Conservation (phyloP, 2,888 invertebrate species). For the Harmothoe impar region DNA sequence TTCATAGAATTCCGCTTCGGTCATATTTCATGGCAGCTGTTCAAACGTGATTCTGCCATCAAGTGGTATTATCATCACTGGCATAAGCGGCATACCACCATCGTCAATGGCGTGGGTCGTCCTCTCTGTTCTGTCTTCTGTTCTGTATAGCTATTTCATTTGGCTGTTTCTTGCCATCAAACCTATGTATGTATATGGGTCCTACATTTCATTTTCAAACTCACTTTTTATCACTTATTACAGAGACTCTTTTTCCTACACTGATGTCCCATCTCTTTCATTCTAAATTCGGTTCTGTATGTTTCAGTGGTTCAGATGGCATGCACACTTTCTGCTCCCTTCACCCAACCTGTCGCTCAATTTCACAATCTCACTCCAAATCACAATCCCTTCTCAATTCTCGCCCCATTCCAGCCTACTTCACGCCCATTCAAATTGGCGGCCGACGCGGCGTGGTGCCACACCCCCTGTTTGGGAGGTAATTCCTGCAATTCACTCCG, state of each 20-base stretch:
- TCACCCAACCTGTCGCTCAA: background rate
- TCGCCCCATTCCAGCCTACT: background rate
- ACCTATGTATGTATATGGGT: background rate
- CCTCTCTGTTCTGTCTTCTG: background rate
- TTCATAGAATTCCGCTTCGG: conserved; percentile 8
- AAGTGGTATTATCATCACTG: conserved; percentile 52
- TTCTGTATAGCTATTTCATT: no score
- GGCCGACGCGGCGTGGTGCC: no score
- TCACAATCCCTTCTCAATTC: background rate
- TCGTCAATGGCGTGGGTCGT: background rate
- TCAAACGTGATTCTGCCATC: conserved; percentile 50
- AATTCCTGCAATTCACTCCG: conserved; percentile 23
- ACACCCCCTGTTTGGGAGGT: background rate
- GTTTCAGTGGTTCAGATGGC: no score
- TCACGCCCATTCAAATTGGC: background rate
- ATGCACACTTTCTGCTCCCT: background rate
- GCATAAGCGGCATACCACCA: background rate
- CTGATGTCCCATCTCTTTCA: no score
- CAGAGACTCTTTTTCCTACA: no score
- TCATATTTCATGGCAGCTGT: conserved; percentile 60
- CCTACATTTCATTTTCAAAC: no score
- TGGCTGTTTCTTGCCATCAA: background rate
- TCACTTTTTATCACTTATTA: no score
- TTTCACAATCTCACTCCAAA: background rate
- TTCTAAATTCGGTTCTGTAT: no score